A percentile compares a stretch with the other conserved stretches of the same genome.
phyloP scores from a whole-genome alignment of 2,888 invertebrate species.

The Xanthostigma xanthostigma region DNA sequence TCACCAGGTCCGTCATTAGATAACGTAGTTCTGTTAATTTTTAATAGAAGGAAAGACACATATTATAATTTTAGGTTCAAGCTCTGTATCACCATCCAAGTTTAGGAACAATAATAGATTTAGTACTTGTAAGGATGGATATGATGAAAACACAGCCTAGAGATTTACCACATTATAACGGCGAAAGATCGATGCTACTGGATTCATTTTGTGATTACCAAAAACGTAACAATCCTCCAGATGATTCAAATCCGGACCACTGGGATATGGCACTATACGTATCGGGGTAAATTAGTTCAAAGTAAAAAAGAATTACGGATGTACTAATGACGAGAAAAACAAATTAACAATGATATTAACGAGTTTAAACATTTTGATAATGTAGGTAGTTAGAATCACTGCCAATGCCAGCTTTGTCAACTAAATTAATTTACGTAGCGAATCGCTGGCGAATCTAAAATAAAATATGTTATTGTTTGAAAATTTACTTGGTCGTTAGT shows the following conservation, averaged over 20 bases:
- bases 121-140: slow-evolving; percentile 55
- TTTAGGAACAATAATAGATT: slow-evolving; percentile 45
- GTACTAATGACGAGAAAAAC: no score
- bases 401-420: no score
- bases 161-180: slow-evolving; percentile 43
- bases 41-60: not conserved
- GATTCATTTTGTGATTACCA: slow-evolving; percentile 64
- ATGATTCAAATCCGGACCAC: slow-evolving; percentile 52
- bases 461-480: not conserved
- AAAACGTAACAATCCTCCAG: slow-evolving; percentile 44
- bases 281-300: slow-evolving; percentile 39
- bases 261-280: slow-evolving; percentile 70
- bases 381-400: no score
- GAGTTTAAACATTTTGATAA: not conserved
- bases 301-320: not conserved
- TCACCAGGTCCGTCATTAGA: no score
- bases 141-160: slow-evolving; percentile 50
- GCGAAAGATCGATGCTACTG: slow-evolving; percentile 50
- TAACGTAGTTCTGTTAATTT: not conserved
- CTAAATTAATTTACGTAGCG: no score
- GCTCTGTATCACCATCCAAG: slow-evolving; percentile 66
- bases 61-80: slow-evolving; percentile 44
- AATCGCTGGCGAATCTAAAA: no score
- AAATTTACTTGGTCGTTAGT: not conserved
- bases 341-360: not conserved